These are phyloP conservation scores for Sylvia atricapilla DNA, from an alignment of 2,113 vertebrate species.

Conservation along the genomic window DNA sequence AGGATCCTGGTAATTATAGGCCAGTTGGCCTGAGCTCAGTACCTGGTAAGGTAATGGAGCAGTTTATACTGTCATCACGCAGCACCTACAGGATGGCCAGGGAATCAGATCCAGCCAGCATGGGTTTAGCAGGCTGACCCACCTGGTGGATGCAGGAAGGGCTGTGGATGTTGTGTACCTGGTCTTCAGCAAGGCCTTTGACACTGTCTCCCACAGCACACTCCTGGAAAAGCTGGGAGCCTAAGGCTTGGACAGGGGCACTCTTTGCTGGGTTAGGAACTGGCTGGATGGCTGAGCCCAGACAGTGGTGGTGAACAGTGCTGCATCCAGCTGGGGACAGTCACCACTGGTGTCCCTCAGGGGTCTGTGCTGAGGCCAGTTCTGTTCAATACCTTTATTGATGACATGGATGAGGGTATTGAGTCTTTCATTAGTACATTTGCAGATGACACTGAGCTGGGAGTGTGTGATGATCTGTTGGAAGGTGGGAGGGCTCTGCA, in stretches of 20 bases:
- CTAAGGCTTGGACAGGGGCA: not conserved
- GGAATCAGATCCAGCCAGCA: not conserved
- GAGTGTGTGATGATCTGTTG: no score
- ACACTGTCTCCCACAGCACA: not conserved
- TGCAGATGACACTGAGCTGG: no score
- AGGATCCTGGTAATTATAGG: not conserved
- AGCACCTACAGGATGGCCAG: not conserved
- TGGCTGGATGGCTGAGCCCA: no score
- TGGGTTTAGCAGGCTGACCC: not conserved
- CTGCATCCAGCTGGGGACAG: no score
- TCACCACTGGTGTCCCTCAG: no score
- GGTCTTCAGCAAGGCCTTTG: not conserved
- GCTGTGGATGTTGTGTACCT: not conserved
- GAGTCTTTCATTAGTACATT: no score
- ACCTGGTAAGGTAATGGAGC: accelerated
- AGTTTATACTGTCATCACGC: not conserved
- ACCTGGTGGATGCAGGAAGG: not conserved
- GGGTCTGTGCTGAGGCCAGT: no score
- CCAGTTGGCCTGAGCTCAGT: not conserved
- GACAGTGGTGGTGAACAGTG: no score
- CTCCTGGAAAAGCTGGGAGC: not conserved
- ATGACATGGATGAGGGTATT: no score
- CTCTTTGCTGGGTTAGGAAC: no score
- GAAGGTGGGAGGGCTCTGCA: no score
- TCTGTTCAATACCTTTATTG: no score